phyloP scores from a whole-genome alignment of 2,888 invertebrate genomes.

The Ophion ellenae region DNA sequence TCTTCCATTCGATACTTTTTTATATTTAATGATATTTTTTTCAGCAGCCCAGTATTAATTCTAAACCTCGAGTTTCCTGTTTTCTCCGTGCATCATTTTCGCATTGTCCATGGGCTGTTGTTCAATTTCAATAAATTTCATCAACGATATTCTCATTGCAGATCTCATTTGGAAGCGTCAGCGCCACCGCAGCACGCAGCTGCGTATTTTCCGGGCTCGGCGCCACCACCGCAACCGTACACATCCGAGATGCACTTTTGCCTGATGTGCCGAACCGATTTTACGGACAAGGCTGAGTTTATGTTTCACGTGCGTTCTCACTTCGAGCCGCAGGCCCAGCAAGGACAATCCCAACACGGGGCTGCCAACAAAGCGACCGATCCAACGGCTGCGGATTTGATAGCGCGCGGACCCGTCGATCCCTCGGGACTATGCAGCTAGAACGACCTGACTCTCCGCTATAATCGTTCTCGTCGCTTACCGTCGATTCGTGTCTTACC shows the following conservation, averaged over 20 bases:
- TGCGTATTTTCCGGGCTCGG: constrained; percentile 81
- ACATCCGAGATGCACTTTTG: constrained; percentile 85
- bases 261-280: constrained; percentile 88
- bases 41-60: no score
- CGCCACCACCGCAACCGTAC: constrained; percentile 80
- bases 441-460: constrained; percentile 64
- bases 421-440: constrained; percentile 82
- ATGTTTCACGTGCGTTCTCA: constrained; percentile 89
- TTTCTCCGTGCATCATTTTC: no score
- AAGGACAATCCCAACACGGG: constrained; percentile 73
- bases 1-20: no score
- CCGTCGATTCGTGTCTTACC: constrained; percentile 81
- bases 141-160: constrained; percentile 55
- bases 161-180: constrained; percentile 80
- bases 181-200: constrained; percentile 82
- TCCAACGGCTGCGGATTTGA: constrained; percentile 80
- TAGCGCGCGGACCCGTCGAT: constrained; percentile 82
- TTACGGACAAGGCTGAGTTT: constrained; percentile 88
- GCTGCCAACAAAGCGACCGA: constrained; percentile 78
- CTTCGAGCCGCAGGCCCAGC: constrained; percentile 84
- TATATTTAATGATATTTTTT: no score
- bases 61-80: no score
- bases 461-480: constrained; percentile 72
- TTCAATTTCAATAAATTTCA: not conserved
- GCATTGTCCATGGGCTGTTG: no score